These are phyloP conservation scores for Progne subis DNA, from an alignment of 2,113 vertebrate genomes.

Conservation along the genomic window DNA sequence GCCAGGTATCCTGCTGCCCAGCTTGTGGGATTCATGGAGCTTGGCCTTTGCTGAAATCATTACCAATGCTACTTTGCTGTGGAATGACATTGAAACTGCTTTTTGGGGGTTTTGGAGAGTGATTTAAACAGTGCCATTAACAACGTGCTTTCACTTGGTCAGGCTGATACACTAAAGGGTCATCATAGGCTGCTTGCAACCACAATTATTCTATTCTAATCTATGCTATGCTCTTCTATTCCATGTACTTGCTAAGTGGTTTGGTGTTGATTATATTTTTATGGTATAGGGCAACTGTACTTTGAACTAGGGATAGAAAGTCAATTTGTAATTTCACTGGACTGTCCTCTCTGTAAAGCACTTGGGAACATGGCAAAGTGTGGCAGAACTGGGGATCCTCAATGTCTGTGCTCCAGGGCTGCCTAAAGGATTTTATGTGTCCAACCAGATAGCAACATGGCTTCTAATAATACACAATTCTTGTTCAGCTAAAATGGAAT, in stretches of 20 bases:
- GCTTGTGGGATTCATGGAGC: not conserved
- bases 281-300: not conserved
- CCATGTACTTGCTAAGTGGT: not conserved
- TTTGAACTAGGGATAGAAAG: not conserved
- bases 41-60: not conserved
- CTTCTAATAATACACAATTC: not conserved
- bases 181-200: not conserved
- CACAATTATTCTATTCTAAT: not conserved
- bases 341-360: not conserved
- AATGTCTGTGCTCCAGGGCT: not conserved
- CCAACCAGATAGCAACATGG: not conserved
- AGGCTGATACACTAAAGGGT: not conserved
- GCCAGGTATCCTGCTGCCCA: not conserved
- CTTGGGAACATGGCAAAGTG: not conserved
- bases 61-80: not conserved
- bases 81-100: accelerated
- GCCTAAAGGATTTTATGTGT: not conserved
- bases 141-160: not conserved
- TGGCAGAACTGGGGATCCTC: not conserved
- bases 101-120: not conserved
- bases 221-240: not conserved
- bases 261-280: not conserved
- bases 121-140: not conserved
- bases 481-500: not conserved
- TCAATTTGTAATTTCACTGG: not conserved